Evolutionary conservation across 2,113 vertebrate species (phyloP), one percentile per base, ranked within the genome.

Genomic region (Nannobrachium achirus): DNA sequence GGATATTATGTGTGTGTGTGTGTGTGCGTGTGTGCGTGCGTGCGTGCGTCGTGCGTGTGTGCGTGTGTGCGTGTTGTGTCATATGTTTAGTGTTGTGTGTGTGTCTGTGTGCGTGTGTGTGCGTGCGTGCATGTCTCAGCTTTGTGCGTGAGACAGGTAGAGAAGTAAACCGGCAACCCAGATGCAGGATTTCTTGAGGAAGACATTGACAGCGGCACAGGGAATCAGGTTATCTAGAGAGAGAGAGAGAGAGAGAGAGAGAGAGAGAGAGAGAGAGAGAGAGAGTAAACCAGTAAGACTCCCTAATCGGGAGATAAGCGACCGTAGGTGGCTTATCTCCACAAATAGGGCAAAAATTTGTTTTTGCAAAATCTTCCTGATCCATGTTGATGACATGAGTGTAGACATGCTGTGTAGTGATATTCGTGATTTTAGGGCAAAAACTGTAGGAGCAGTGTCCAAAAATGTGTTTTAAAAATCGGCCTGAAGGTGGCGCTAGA

Each of bases 191-290:
- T 70, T 76, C 63, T 86, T 84, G 69, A 91, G 72, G 76, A 92
- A 81, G 59, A 91, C 4, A 16, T 89, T 92, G 49, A 89, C 81
- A 7, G 92, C 91, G 1, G 91, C 92, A 73, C 92, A 94, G 0
- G n/a, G 59, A 59, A 59, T 1, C 33, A 92, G 76, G 9, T 80
- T 39, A 9, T 82, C 93, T 94, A 78, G 48, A 88, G 53, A 69
- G 52, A 48, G 19, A 8, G 18, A 56, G 46, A 9, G 11, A n/a
- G n/a, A n/a, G n/a, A n/a, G n/a, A n/a, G n/a, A n/a, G n/a, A n/a
- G n/a, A n/a, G n/a, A n/a, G n/a, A n/a, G n/a, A n/a, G n/a, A 49
- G 75, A n/a, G 49, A 80, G 25, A 79, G 78, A 66, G 19, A 8
- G 18, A 56, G 46, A 9, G 11, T 19, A 63, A 25, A 57, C 6